Evolutionary conservation across 2,113 vertebrate genomes (phyloP), one percentile per base, ranked within the genome.

Genomic region (Hassar affinis): DNA sequence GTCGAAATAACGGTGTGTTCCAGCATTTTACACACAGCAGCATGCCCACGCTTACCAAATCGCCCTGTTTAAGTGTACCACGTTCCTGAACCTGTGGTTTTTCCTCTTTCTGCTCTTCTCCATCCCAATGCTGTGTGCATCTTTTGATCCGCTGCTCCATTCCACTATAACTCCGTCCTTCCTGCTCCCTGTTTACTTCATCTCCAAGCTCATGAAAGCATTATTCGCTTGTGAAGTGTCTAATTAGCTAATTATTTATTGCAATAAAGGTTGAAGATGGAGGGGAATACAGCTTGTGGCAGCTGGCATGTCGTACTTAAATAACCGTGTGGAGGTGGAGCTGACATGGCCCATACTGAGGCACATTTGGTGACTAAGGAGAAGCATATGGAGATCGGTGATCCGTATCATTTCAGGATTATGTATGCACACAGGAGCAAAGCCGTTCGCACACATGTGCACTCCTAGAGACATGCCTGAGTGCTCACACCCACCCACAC

Each of bases 221-320:
- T 92, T 89, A 91, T 80, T 89, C 77, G 84, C 45, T 79, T 27
- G 33, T 66, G 22, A 35, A 57, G 68, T 84, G 86, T 86, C 86
- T 90, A 90, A 93, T 92, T 86, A 89, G 84, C 90, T 90, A 87
- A 90, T 92, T 91, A 89, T 90, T 91, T 89, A 87, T 87, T 89
- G 89, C 86, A 86, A 30, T 86, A 78, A 57, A 89, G 85, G 51
- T 61, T 69, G 61, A 22, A 83, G 66, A 82, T 85, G 27, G 68
- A 75, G 71, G 47, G 64, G 64, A 82, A 86, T 86, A 54, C 86
- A 89, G 88, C 54, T 86, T 47, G 54, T 64, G 33, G 78, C 64
- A 74, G 69, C 81, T 78, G 84, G 83, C 47, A 80, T 80, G 54
- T 85, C 84, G 17, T 66, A 47, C 69, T 62, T 83, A 80, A 85